phyloP scores from a whole-genome alignment of 2,797 vertebrate genomes.

The Pantherophis vulpinus region DNA sequence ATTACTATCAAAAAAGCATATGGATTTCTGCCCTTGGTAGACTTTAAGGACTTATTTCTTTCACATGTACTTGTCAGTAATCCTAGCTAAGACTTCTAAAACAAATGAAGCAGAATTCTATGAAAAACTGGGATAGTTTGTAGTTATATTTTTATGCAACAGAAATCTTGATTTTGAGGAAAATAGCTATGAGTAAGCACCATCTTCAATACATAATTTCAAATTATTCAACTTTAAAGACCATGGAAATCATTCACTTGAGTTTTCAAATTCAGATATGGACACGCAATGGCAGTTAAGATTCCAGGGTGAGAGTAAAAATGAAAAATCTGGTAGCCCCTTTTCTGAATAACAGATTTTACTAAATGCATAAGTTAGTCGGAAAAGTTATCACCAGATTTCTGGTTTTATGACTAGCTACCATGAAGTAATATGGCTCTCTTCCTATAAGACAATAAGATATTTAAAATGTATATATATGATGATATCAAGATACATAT shows the following conservation, averaged over 20 bases:
- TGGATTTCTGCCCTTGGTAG: conserved; percentile 67
- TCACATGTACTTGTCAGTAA: conserved; percentile 48
- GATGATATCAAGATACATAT: neutral
- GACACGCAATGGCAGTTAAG: neutral
- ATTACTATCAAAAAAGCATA: conserved; percentile 59
- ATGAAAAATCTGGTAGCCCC: neutral
- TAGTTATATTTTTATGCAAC: conserved; percentile 24
- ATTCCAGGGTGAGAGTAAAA: neutral
- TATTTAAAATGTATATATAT: neutral
- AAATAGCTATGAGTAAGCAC: neutral
- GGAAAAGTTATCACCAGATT: neutral
- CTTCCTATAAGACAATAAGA: neutral
- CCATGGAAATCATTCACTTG: conserved; percentile 29
- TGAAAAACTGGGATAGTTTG: conserved; percentile 33
- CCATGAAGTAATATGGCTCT: neutral
- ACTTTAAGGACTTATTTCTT: conserved; percentile 54
- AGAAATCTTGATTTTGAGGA: conserved; percentile 31
- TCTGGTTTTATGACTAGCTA: neutral
- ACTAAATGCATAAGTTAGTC: neutral
- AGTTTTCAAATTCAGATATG: neutral
- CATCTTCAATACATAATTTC: neutral
- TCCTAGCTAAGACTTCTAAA: conserved; percentile 8
- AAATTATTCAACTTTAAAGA: conserved; percentile 26
- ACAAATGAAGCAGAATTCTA: conserved; percentile 33
- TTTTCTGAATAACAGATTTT: neutral